Evolutionary conservation across 1,140 invertebrate genomes (phyloP).

Genomic region (Pemphigus obesinymphae): DNA sequence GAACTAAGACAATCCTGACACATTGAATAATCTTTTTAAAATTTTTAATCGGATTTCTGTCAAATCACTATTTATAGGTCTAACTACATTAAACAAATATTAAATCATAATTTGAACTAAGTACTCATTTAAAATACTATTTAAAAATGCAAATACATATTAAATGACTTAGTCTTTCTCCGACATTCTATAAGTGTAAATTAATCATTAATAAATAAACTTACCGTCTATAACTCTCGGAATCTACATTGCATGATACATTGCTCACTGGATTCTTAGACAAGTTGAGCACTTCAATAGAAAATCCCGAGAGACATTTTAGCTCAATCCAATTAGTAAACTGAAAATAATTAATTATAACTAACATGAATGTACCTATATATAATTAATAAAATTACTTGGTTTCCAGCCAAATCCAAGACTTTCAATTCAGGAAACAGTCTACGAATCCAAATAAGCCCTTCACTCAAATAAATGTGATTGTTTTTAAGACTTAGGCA

Average conservation of each 20-base stretch:
- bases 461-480: constrained; percentile 24
- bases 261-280: constrained; percentile 1
- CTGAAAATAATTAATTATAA: background rate
- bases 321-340: constrained; percentile 14
- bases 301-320: background rate
- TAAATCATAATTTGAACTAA: too few relatives aligned
- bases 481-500: constrained; percentile 23
- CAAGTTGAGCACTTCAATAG: constrained; percentile 22
- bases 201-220: background rate
- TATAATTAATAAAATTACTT: background rate
- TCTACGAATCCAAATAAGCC: constrained; percentile 29
- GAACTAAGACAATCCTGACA: too few relatives aligned
- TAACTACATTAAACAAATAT: too few relatives aligned
- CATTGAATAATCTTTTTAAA: too few relatives aligned
- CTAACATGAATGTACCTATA: too few relatives aligned
- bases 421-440: constrained; percentile 34
- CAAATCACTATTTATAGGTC: too few relatives aligned
- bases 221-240: constrained; percentile 22
- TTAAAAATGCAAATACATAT: too few relatives aligned
- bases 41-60: too few relatives aligned
- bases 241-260: constrained; percentile 15
- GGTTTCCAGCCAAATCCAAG: constrained; percentile 2
- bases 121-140: too few relatives aligned
- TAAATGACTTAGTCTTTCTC: too few relatives aligned
- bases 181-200: too few relatives aligned